These are phyloP conservation scores for Resseliella maxima DNA, from an alignment of 2,888 invertebrate genomes.

Conservation along the genomic window DNA sequence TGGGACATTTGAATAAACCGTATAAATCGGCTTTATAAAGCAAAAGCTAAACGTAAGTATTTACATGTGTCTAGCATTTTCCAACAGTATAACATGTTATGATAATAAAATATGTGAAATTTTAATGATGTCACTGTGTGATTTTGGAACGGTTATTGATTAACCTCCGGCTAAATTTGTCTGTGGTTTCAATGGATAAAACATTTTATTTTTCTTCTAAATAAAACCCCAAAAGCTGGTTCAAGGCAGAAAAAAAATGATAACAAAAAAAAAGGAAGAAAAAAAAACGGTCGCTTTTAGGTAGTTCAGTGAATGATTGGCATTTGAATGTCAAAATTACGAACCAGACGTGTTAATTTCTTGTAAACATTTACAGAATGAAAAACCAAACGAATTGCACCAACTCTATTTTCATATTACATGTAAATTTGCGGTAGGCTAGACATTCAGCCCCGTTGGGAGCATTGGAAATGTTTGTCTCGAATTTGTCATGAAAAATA, in stretches of 20 bases:
- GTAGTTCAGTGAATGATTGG: not conserved
- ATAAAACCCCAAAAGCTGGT: no score
- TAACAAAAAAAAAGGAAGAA: not conserved
- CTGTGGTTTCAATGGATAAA: no score
- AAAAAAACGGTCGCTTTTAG: not conserved
- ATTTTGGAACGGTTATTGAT: not conserved
- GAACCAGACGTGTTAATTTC: slow-evolving; percentile 8
- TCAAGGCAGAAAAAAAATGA: no score
- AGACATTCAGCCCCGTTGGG: not conserved
- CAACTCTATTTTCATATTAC: not conserved
- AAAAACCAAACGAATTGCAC: not conserved
- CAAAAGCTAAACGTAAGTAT: slow-evolving; percentile 44
- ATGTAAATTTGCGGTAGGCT: not conserved
- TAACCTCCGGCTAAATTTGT: no score
- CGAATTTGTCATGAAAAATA: not conserved
- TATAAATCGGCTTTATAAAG: not conserved
- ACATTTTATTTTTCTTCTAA: no score
- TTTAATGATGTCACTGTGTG: not conserved
- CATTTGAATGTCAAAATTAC: slow-evolving; percentile 20
- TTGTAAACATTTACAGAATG: not conserved
- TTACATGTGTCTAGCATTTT: not conserved
- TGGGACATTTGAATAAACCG: slow-evolving; percentile 20
- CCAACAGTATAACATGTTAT: not conserved
- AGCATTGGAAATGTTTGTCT: not conserved
- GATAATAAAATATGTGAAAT: no score